Conservation (phyloP, 23 tunicate species). For the Ascidia mentula region DNA sequence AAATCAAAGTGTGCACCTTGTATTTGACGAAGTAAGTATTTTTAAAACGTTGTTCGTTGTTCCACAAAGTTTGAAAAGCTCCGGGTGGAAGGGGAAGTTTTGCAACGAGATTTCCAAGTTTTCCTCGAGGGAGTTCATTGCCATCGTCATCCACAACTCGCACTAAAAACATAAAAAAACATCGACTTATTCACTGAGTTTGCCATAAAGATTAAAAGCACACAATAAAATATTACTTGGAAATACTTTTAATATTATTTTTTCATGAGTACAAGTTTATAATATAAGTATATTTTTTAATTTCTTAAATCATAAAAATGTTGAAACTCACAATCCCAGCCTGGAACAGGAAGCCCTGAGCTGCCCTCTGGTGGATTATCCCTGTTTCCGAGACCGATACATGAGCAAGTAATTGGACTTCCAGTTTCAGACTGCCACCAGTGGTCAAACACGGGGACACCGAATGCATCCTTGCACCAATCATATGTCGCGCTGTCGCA, state of each 20-base stretch:
- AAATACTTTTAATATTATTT: neutral
- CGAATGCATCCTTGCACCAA: constrained; percentile 78
- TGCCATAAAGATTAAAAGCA: neutral
- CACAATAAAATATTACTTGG: neutral
- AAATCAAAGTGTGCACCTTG: too few species aligned
- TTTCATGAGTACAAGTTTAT: too few species aligned
- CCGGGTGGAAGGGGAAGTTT: constrained; percentile 86
- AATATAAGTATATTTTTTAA: too few species aligned
- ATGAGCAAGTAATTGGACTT: constrained; percentile 73
- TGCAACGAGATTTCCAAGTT: constrained; percentile 81
- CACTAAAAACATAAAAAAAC: constrained; percentile 20
- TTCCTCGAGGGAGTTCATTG: constrained; percentile 52
- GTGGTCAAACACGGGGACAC: constrained; percentile 78
- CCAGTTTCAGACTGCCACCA: constrained; percentile 99
- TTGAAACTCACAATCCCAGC: constrained; percentile 83
- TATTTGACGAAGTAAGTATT: constrained; percentile 78
- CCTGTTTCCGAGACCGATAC: constrained; percentile 76
- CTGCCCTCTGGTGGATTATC: constrained; percentile 70
- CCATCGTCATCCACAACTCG: constrained; percentile 83
- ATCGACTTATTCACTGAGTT: too few species aligned
- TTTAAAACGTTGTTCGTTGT: constrained; percentile 62
- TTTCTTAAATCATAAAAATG: neutral
- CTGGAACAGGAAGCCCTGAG: constrained; percentile 88
- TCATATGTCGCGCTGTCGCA: constrained; percentile 83
- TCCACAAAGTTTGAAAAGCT: constrained; percentile 75